phyloP scores from a whole-genome alignment of 2,113 vertebrate species.

The Microtus montanus region DNA sequence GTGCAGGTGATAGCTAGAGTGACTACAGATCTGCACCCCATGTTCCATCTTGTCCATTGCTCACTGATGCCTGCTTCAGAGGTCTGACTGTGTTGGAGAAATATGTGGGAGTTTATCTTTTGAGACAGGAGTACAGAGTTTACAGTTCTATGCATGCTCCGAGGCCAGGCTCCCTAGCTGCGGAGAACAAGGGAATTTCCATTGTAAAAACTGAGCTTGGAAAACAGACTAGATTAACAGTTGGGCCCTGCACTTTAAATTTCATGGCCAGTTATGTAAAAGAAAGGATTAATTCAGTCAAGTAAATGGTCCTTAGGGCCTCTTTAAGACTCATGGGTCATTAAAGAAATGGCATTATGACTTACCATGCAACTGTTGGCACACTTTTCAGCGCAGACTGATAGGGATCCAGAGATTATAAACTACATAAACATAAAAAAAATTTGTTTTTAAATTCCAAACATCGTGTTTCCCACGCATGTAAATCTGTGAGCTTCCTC shows the following conservation, averaged over 20 bases:
- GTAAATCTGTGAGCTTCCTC: neutral
- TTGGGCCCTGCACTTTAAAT: neutral
- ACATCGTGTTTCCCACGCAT: neutral
- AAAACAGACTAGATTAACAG: neutral
- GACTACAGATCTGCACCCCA: neutral
- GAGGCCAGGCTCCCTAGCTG: neutral
- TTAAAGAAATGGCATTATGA: neutral
- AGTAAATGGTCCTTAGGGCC: neutral
- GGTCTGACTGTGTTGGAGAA: neutral
- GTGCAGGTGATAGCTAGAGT: neutral
- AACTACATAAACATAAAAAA: neutral
- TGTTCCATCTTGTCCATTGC: neutral
- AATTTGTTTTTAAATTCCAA: neutral
- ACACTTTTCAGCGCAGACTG: neutral
- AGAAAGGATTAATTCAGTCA: neutral
- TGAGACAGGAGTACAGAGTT: neutral
- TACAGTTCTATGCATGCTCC: neutral
- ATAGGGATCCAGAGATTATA: conserved; percentile 50
- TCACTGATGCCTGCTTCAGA: neutral
- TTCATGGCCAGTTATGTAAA: neutral
- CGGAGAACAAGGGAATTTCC: neutral
- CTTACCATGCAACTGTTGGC: conserved; percentile 1
- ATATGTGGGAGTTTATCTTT: neutral
- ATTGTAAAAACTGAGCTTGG: neutral
- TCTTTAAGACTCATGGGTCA: neutral